These are phyloP conservation scores for Parasteatoda lunata DNA, from an alignment of 2,888 invertebrate genomes.

Conservation along the genomic window DNA sequence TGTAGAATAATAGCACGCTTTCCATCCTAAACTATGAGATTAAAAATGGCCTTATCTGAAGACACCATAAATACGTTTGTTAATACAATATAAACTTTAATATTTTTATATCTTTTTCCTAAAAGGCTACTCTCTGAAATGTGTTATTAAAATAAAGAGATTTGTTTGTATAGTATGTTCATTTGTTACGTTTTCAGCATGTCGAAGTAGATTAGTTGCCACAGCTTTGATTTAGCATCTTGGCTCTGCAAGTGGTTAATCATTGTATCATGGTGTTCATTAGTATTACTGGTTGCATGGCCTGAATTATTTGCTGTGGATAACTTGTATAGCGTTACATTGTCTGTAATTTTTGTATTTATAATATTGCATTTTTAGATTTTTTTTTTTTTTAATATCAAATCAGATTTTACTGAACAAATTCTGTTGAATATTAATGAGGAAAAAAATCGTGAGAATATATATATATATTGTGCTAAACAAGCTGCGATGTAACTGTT, in stretches of 20 bases:
- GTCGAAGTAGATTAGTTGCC: constrained; percentile 32
- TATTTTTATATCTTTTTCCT: constrained; percentile 68
- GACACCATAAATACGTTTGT: constrained; percentile 65
- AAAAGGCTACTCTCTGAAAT: constrained; percentile 45
- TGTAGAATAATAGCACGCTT: constrained; percentile 49
- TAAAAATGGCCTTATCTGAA: constrained; percentile 62
- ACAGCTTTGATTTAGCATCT: constrained; percentile 36
- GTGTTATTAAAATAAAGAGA: constrained; percentile 32
- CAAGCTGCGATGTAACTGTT: constrained; percentile 37
- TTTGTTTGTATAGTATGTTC: constrained; percentile 64
- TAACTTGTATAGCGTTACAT: constrained; percentile 62
- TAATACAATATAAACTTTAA: constrained; percentile 64
- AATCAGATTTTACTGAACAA: constrained; percentile 17
- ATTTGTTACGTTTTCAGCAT: constrained; percentile 64
- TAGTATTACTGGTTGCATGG: constrained; percentile 24
- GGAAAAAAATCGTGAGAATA: constrained; percentile 32
- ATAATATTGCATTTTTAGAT: constrained; percentile 29
- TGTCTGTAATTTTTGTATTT: constrained; percentile 64
- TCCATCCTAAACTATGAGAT: constrained; percentile 64
- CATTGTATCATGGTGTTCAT: constrained; percentile 41
- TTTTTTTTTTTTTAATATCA: background rate
- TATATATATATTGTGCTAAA: constrained; percentile 17
- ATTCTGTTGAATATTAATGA: constrained; percentile 27
- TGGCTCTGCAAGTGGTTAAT: constrained; percentile 29
- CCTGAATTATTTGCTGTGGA: constrained; percentile 53